Base-by-base conservation (phyloP, 2,113 vertebrate species). In the Hippopotamus amphibius region DNA sequence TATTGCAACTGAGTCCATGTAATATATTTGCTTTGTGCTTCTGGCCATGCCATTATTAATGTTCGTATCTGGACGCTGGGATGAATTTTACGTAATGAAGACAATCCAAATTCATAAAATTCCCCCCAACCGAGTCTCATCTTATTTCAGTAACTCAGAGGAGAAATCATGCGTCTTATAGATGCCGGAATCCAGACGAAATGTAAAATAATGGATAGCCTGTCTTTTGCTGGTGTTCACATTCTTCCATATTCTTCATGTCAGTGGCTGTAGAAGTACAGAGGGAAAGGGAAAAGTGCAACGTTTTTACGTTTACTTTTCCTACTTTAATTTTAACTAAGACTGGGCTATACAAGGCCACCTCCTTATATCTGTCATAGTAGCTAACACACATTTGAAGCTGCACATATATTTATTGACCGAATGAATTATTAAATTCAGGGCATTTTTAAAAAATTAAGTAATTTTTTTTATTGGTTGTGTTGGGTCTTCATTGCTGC, bases 371-470 rank as follows among this genome's bases (percentile, higher is more conserved):
- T 43, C 74, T n/a, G 84, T 41, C 16, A 10, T 3, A 28, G 65
- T 17, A 46, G 66, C 50, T 65, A 65, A 79, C 28, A 63, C 19
- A 30, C 21, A 9, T 16, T 37, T 82, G 53, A 93, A 76, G 61
- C 59, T 46, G 21, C 61, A 7, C 43, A 65, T 84, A 46, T 69
- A 37, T 65, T 50, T 90, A 10, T 86, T 90, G 53, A 77, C 33
- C 87, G 30, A 82, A 37, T 77, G 43, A 88, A 63, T 81, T 92
- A 61, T 71, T 84, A 74, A 57, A 94, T 89, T 95, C 37, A 89
- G 55, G 21, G 48, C 48, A 82, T 88, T 96, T 68, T 37, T 37
- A 37, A 37, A 37, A 37, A 37, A 37, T 37, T 37, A 37, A 37
- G 37, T 37, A 37, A 37, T 2, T 37, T 37, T 37, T 37, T 37